Conservation (phyloP, 2,888 invertebrate genomes). For the Orthosia incerta region DNA sequence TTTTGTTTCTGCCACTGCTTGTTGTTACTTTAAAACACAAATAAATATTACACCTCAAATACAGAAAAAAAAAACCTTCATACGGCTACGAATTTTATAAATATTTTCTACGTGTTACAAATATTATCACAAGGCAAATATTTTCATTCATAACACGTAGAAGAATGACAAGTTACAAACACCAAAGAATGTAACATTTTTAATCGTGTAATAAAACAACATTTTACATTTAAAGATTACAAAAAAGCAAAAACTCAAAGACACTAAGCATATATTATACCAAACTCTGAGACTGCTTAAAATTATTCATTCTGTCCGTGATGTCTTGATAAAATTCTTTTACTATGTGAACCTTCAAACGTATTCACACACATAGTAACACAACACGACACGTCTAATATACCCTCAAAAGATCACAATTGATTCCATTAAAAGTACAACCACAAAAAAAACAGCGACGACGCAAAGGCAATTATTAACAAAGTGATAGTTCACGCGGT, state of each 20-base stretch:
- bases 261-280: background rate
- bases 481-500: slow-evolving; percentile 56
- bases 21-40: background rate
- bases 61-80: background rate
- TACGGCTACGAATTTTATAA: background rate
- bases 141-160: slow-evolving; percentile 18
- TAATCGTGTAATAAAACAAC: background rate
- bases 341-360: background rate
- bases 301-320: background rate
- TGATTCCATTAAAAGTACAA: slow-evolving; percentile 31
- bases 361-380: background rate
- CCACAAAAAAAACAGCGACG: slow-evolving; percentile 28
- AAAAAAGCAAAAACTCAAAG: background rate
- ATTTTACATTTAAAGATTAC: background rate
- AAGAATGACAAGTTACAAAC: background rate
- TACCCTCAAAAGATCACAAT: slow-evolving; percentile 21
- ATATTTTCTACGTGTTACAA: background rate
- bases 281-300: background rate
- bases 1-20: background rate
- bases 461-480: slow-evolving; percentile 40
- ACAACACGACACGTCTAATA: background rate
- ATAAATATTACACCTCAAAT: background rate
- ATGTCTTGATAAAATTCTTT: background rate
- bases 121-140: background rate
- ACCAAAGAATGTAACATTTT: slow-evolving; percentile 15